Percentiles rank a stretch among this genome's conserved stretches.
phyloP scores from a whole-genome alignment of 2,113 vertebrate genomes.

The Grammomys dolichurus region DNA sequence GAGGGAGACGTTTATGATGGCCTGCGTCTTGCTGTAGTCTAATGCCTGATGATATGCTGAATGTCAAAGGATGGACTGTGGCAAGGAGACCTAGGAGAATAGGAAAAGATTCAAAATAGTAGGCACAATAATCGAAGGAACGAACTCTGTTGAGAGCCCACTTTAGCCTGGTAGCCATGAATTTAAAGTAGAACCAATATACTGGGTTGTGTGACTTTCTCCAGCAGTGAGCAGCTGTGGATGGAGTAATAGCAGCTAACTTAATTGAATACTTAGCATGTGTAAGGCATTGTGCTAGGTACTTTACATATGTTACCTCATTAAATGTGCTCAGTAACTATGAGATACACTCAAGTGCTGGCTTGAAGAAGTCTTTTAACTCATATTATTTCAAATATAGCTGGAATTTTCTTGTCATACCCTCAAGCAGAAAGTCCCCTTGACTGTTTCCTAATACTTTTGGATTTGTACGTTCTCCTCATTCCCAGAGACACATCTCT shows the following conservation, averaged over 20 bases:
- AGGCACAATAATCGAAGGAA: background rate
- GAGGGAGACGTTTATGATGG: background rate
- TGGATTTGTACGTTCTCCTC: background rate
- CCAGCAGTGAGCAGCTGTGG: slow-evolving; percentile 30
- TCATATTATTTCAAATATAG: slow-evolving; percentile 31
- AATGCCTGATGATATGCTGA: background rate
- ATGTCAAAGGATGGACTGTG: background rate
- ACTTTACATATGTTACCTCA: slow-evolving; percentile 46
- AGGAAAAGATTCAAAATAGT: slow-evolving; percentile 9
- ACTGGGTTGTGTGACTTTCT: background rate
- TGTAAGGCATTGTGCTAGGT: slow-evolving; percentile 46
- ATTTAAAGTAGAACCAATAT: slow-evolving; percentile 23
- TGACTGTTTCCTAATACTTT: background rate
- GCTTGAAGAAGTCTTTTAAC: background rate
- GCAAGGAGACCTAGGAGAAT: background rate
- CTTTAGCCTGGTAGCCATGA: background rate
- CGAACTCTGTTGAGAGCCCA: slow-evolving; percentile 16
- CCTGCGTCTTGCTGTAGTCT: background rate
- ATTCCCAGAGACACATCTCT: background rate
- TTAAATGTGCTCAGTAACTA: slow-evolving; percentile 49
- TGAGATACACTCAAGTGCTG: slow-evolving; percentile 26
- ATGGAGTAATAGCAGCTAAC: slow-evolving; percentile 60
- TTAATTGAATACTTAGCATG: slow-evolving; percentile 58
- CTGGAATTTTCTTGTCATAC: background rate
- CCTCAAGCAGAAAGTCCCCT: background rate